Base-by-base conservation (phyloP, 2,113 vertebrate species). In the Prochilodus magdalenae region DNA sequence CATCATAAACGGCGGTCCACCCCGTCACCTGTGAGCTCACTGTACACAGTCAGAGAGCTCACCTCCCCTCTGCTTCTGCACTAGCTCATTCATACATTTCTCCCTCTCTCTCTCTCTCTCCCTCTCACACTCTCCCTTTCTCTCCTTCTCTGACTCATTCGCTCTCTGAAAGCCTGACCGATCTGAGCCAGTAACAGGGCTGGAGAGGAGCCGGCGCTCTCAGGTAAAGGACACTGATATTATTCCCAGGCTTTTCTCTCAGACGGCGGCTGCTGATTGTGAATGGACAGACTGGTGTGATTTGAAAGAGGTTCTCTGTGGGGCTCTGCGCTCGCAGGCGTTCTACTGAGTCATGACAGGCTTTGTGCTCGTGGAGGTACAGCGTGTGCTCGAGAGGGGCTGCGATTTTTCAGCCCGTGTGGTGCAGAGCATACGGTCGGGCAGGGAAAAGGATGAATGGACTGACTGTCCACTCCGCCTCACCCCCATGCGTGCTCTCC, bases 21-120 rank as follows among this genome's bases (percentile, higher is more conserved):
- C 5, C 4, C 20, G 15, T 73, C n/a, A 79, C 70, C 75, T 73
- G 62, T 67, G 60, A 55, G 22, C 70, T 33, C 59, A 47, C 57
- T 33, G 73, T 88, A 89, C 88, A 84, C 86, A 86, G 82, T 86
- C 86, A 53, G n/a, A 75, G 86, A 86, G 57, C 87, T 87, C 89
- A 79, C 83, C 86, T 84, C 81, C 88, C 87, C 86, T 84, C 83
- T 84, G 82, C 83, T 69, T 79, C 51, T 26, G 51, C 20, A 36
- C 76, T 67, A 63, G 70, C 79, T 85, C 85, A 86, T 86, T 86
- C 85, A 86, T 83, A 86, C 81, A 73, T 80, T 86, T 70, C 63
- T 70, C 74, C 29, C 47, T 62, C 73, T 26, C 7, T 29, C 57
- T 26, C 16, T 13, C 65, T 72, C 73, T 84, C 26, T 20, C 49